Evolutionary conservation across 2,797 vertebrate species (phyloP).

Genomic region (Mormyrops boulengeri): DNA sequence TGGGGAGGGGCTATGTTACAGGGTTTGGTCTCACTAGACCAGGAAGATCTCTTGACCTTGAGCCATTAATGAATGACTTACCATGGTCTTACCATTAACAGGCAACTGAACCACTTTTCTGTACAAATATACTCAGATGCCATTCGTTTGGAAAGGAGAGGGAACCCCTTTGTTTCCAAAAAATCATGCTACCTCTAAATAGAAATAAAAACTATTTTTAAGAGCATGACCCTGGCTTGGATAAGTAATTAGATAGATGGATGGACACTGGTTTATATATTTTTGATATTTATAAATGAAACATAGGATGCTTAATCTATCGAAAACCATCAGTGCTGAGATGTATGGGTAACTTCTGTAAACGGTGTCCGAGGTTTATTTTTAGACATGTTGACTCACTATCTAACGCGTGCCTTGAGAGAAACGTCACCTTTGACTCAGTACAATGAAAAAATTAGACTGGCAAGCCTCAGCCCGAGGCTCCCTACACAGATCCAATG

Average conservation of each 20-base stretch:
- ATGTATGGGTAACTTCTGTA: not conserved
- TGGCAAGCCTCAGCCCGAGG: not conserved
- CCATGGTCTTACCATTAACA: not conserved
- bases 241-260: not conserved
- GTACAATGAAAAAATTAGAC: not conserved
- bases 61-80: constrained; percentile 1
- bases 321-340: not conserved
- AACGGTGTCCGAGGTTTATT: not conserved
- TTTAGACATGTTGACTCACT: not conserved
- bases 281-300: not conserved
- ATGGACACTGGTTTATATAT: not conserved
- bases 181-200: not conserved
- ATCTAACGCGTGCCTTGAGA: not conserved
- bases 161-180: not conserved
- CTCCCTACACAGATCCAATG: not conserved
- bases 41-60: not conserved
- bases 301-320: not conserved
- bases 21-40: not conserved
- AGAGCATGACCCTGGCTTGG: not conserved
- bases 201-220: not conserved
- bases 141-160: not conserved
- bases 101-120: not conserved
- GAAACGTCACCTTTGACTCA: not conserved
- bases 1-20: not conserved
- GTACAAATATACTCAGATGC: not conserved